These are phyloP conservation scores for Regulus satrapa DNA, from an alignment of 2,113 vertebrate species.

Conservation along the genomic window DNA sequence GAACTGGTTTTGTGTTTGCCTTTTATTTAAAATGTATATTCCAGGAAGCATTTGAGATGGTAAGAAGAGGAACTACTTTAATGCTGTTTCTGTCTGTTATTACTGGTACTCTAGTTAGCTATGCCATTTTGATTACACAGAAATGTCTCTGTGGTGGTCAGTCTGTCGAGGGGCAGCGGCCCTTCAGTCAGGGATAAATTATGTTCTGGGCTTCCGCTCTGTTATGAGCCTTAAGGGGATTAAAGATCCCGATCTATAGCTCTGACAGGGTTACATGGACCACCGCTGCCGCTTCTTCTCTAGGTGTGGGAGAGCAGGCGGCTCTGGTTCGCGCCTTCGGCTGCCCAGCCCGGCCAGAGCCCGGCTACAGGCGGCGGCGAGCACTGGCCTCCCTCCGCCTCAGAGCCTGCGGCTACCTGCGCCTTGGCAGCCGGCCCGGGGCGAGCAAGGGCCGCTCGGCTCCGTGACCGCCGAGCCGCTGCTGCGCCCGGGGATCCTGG, in stretches of 20 bases:
- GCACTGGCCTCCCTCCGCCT: neutral
- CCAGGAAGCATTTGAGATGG: neutral
- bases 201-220: neutral
- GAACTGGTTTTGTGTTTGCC: neutral
- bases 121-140: neutral
- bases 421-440: neutral
- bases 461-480: too few species aligned
- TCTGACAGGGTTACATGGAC: neutral
- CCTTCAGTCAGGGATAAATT: neutral
- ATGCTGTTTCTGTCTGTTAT: neutral
- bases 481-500: rapidly evolving
- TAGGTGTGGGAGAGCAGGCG: rapidly evolving
- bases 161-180: rapidly evolving
- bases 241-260: neutral
- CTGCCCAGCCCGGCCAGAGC: neutral
- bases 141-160: neutral
- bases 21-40: neutral
- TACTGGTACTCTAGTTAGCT: neutral
- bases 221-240: neutral
- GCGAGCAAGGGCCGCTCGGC: neutral
- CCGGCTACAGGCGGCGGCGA: neutral
- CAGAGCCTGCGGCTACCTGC: rapidly evolving
- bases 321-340: neutral
- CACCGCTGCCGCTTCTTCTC: rapidly evolving
- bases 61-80: neutral